These are phyloP conservation scores for Acipenser oxyrinchus DNA, from an alignment of 2,797 vertebrate genomes.

Conservation along the genomic window DNA sequence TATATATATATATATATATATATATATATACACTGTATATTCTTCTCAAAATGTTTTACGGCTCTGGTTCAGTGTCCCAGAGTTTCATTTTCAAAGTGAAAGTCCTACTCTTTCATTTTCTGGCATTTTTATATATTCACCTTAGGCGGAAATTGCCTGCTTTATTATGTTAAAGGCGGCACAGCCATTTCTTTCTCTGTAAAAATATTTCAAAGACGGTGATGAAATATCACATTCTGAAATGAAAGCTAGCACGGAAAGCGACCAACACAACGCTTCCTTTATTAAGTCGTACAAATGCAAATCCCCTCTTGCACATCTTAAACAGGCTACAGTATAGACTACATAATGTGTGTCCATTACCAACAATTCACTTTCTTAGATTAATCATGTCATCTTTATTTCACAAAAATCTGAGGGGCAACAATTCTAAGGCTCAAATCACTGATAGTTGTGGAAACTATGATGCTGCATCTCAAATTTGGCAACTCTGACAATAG, in stretches of 20 bases:
- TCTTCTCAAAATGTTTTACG: conserved; percentile 11
- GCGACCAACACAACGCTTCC: background rate
- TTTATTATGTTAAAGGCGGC: background rate
- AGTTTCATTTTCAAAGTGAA: conserved; percentile 28
- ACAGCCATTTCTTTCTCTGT: background rate
- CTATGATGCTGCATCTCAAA: no score
- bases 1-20: no score
- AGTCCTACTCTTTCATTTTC: conserved; percentile 29
- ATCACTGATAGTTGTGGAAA: no score
- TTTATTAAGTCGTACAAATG: background rate
- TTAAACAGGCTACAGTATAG: no score
- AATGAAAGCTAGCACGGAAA: background rate
- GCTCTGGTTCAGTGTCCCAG: conserved; percentile 37
- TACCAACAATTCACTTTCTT: no score
- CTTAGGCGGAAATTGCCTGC: background rate
- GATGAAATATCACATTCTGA: background rate
- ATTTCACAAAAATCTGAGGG: no score
- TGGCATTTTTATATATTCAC: conserved; percentile 6
- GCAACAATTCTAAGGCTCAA: no score
- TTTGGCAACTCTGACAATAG: no score
- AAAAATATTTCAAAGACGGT: background rate
- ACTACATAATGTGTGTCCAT: no score
- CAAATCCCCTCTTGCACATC: background rate
- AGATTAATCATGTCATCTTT: no score
- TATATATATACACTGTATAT: no score